A percentile compares a stretch with the other conserved stretches of the same genome.
Conservation (phyloP, 2,888 invertebrate species). For the Archips xylosteana region DNA sequence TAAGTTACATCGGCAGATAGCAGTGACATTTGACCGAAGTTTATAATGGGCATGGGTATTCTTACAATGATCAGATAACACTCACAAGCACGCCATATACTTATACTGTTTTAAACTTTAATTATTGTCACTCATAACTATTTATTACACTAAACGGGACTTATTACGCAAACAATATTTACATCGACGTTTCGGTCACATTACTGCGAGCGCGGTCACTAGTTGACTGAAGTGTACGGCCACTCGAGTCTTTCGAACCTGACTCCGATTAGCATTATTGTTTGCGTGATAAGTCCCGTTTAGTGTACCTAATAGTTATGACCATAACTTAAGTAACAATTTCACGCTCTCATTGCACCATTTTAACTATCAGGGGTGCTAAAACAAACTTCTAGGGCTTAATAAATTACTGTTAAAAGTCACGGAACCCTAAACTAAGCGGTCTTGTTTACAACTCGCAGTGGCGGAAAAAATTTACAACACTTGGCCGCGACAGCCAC, state of each 20-base stretch:
- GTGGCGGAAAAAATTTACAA: slow-evolving; percentile 65
- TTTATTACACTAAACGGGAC: too few relatives aligned
- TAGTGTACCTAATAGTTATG: too few relatives aligned
- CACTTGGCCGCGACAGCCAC: slow-evolving; percentile 62
- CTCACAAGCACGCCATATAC: background rate
- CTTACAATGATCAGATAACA: background rate
- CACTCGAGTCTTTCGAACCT: too few relatives aligned
- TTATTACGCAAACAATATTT: too few relatives aligned
- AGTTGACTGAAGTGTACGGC: too few relatives aligned
- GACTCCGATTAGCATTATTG: too few relatives aligned
- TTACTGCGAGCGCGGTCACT: too few relatives aligned
- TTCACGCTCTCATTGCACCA: background rate
- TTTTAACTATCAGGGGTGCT: background rate
- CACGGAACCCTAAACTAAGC: slow-evolving; percentile 53
- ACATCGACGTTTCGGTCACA: too few relatives aligned
- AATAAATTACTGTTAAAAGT: slow-evolving; percentile 36
- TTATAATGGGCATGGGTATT: background rate
- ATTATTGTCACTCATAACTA: too few relatives aligned
- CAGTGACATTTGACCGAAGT: background rate
- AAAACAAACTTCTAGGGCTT: background rate
- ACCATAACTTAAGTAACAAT: background rate
- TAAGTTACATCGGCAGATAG: background rate
- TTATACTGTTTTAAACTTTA: background rate
- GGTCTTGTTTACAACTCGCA: slow-evolving; percentile 48
- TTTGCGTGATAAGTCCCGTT: too few relatives aligned